Evolutionary conservation across 1,140 invertebrate species (phyloP).

Genomic region (Dendroctonus ponderosae): DNA sequence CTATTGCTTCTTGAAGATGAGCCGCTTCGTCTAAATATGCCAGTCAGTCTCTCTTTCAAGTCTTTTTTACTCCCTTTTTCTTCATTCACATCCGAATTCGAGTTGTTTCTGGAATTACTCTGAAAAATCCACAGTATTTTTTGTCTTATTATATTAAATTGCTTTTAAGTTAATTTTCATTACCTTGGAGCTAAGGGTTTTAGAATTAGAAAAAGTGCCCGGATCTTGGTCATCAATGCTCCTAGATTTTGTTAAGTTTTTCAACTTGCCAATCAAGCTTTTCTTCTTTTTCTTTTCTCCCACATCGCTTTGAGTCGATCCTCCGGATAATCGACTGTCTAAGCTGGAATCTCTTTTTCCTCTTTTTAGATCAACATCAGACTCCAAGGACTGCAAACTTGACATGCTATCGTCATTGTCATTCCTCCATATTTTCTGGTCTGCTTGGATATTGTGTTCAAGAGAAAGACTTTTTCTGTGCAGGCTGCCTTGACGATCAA

Average conservation of each 20-base stretch:
- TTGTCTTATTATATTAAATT: background rate
- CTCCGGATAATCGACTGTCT: slow-evolving; percentile 77
- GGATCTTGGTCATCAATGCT: slow-evolving; percentile 68
- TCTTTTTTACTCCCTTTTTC: slow-evolving; percentile 68
- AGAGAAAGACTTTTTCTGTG: slow-evolving; percentile 73
- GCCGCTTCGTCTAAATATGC: slow-evolving; percentile 74
- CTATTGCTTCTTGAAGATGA: slow-evolving; percentile 65
- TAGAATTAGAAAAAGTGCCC: slow-evolving; percentile 40
- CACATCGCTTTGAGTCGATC: slow-evolving; percentile 81
- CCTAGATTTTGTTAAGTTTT: slow-evolving; percentile 80
- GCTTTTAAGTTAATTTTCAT: background rate
- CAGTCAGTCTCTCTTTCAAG: slow-evolving; percentile 74
- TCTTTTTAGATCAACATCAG: slow-evolving; percentile 55
- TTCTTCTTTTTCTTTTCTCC: slow-evolving; percentile 74
- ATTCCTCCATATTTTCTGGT: slow-evolving; percentile 65
- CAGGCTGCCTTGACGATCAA: slow-evolving; percentile 52
- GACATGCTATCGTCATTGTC: slow-evolving; percentile 73
- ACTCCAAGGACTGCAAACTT: slow-evolving; percentile 68
- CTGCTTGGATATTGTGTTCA: slow-evolving; percentile 64
- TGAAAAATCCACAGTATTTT: slow-evolving; percentile 31
- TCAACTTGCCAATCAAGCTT: slow-evolving; percentile 80
- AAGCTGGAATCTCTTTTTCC: slow-evolving; percentile 64
- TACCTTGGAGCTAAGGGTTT: slow-evolving; percentile 31
- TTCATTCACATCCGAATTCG: slow-evolving; percentile 68
- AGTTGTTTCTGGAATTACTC: slow-evolving; percentile 64